Conservation (phyloP, 2,797 vertebrate genomes). For the Lates japonicus region DNA sequence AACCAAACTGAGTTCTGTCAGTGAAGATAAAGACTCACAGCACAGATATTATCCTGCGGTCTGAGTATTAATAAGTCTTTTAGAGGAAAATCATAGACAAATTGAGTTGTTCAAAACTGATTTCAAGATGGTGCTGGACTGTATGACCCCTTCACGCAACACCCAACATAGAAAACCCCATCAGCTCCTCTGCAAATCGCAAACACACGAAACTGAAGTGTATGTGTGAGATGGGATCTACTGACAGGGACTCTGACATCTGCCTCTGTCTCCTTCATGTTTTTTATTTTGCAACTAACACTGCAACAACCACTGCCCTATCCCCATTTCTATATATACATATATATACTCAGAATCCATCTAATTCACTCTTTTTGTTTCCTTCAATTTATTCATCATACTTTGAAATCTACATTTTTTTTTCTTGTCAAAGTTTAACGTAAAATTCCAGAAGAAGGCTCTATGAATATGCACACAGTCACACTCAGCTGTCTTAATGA, state of each 20-base stretch:
- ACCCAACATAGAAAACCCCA: slow-evolving; percentile 1
- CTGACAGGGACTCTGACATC: slow-evolving; percentile 1
- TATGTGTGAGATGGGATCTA: slow-evolving; percentile 1
- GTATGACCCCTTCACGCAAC: slow-evolving; percentile 21
- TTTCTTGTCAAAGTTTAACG: slow-evolving; percentile 69
- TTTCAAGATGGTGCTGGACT: slow-evolving; percentile 3
- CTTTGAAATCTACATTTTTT: slow-evolving; percentile 22
- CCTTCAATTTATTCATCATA: neutral
- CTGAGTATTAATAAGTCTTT: neutral
- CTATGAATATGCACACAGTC: slow-evolving; percentile 85
- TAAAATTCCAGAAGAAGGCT: slow-evolving; percentile 74
- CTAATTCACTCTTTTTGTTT: slow-evolving; percentile 3
- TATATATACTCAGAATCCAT: neutral
- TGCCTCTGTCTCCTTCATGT: neutral
- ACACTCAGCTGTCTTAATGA: slow-evolving; percentile 76
- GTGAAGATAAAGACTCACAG: neutral
- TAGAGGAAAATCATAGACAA: no score
- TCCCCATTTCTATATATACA: neutral
- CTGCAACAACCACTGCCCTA: no score
- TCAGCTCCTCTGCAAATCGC: slow-evolving; percentile 8
- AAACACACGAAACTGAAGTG: slow-evolving; percentile 32
- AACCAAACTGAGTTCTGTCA: neutral
- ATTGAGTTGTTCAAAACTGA: neutral
- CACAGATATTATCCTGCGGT: neutral
- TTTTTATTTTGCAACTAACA: slow-evolving; percentile 6